Percentiles rank a stretch among this genome's conserved stretches.
Evolutionary conservation across 2,113 vertebrate species (phyloP).

Genomic region (Toxotes chatareus): DNA sequence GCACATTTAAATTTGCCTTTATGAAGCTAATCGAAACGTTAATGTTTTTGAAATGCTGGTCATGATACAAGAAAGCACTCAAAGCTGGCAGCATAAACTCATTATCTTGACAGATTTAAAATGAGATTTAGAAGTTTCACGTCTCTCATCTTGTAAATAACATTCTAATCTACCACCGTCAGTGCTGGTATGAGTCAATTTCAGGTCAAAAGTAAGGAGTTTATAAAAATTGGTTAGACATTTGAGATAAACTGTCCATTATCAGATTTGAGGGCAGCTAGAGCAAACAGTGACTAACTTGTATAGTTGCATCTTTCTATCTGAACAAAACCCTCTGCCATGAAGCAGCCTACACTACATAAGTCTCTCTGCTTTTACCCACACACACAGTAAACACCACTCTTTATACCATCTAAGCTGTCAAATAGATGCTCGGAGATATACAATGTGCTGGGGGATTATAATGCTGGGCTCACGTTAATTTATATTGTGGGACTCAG

Average conservation of each 20-base stretch:
- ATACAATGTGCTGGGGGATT: neutral
- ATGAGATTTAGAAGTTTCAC: constrained; percentile 35
- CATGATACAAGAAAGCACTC: constrained; percentile 15
- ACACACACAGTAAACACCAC: neutral
- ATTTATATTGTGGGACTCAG: constrained; percentile 15
- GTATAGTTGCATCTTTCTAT: neutral
- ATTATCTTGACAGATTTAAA: constrained; percentile 19
- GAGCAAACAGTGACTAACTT: constrained; percentile 2
- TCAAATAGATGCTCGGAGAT: neutral
- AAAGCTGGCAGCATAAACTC: neutral
- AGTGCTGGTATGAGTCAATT: constrained; percentile 49
- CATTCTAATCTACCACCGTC: constrained; percentile 15
- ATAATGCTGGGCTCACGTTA: neutral
- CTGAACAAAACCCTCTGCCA: neutral
- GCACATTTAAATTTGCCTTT: too few species aligned
- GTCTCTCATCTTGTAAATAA: neutral
- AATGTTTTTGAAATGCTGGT: neutral
- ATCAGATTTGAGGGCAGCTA: constrained; percentile 49
- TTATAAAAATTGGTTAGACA: constrained; percentile 52
- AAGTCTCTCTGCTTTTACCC: constrained; percentile 1
- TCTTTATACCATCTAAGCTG: neutral
- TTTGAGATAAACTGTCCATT: constrained; percentile 30
- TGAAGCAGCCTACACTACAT: neutral
- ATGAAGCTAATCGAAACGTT: neutral
- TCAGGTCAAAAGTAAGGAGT: constrained; percentile 47